Evolutionary conservation across 2,888 invertebrate species (phyloP).

Genomic region (Gymnoscelis rufifasciata): DNA sequence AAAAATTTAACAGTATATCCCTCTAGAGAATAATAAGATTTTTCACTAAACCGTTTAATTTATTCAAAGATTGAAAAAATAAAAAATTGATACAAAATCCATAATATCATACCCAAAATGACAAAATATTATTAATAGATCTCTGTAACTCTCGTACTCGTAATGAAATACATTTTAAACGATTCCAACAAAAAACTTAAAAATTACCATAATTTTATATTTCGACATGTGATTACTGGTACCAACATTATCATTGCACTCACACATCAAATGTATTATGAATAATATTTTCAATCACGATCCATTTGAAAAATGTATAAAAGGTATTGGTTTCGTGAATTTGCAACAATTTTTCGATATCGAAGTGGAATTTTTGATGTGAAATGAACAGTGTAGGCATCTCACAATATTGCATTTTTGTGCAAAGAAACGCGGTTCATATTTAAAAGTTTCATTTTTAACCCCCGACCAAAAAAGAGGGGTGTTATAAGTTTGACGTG

Average conservation of each 20-base stretch:
- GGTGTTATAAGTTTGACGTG: too few relatives aligned
- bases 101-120: too few relatives aligned
- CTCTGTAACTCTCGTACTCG: too few relatives aligned
- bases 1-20: too few relatives aligned
- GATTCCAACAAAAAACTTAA: too few relatives aligned
- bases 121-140: too few relatives aligned
- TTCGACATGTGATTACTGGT: not conserved
- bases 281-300: conserved; percentile 16
- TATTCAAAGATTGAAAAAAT: too few relatives aligned
- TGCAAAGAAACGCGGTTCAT: conserved; percentile 11
- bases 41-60: too few relatives aligned
- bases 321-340: conserved; percentile 27
- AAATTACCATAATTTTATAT: not conserved
- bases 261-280: conserved; percentile 12
- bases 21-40: too few relatives aligned
- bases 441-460: conserved; percentile 14
- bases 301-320: conserved; percentile 18
- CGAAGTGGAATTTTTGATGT: conserved; percentile 32
- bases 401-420: conserved; percentile 28
- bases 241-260: conserved; percentile 8
- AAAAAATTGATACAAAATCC: too few relatives aligned
- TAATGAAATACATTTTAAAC: too few relatives aligned
- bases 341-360: conserved; percentile 32
- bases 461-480: too few relatives aligned
- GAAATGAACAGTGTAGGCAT: conserved; percentile 34